Percentiles rank a stretch among this genome's conserved stretches.
These are phyloP conservation scores for Sardinella longiceps DNA, from an alignment of 2,797 vertebrate genomes.

Conservation along the genomic window DNA sequence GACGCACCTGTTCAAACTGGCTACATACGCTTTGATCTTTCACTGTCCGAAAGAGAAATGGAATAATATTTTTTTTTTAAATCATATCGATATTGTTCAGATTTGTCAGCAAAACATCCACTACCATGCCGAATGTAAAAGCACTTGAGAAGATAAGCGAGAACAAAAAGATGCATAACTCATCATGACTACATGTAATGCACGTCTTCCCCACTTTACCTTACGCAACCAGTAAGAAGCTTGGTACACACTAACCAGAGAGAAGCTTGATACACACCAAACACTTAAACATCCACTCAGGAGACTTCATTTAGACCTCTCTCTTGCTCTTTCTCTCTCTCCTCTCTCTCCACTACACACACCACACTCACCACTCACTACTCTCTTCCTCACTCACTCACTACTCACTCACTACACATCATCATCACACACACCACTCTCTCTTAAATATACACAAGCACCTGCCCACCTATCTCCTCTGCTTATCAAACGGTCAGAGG, in stretches of 20 bases:
- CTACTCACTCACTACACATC: too few relatives aligned
- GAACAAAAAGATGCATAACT: neutral
- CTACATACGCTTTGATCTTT: neutral
- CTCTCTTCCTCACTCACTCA: too few relatives aligned
- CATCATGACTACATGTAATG: neutral
- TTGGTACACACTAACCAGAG: too few relatives aligned
- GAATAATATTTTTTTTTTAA: neutral
- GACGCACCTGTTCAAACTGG: neutral
- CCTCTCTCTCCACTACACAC: too few relatives aligned
- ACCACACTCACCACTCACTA: too few relatives aligned
- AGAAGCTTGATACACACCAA: neutral
- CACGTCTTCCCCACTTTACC: neutral
- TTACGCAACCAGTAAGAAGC: neutral
- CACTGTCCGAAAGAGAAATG: neutral
- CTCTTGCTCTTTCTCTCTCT: too few relatives aligned
- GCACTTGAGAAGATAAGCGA: neutral
- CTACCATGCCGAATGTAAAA: neutral
- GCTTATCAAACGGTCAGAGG: neutral
- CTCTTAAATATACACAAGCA: neutral
- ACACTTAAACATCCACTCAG: neutral
- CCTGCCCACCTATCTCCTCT: neutral
- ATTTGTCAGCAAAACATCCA: neutral
- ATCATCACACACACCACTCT: constrained; percentile 39
- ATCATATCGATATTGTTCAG: neutral
- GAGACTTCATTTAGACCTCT: constrained; percentile 16